Conservation (phyloP, 2,113 vertebrate species). For the Baryphthengus martii region DNA sequence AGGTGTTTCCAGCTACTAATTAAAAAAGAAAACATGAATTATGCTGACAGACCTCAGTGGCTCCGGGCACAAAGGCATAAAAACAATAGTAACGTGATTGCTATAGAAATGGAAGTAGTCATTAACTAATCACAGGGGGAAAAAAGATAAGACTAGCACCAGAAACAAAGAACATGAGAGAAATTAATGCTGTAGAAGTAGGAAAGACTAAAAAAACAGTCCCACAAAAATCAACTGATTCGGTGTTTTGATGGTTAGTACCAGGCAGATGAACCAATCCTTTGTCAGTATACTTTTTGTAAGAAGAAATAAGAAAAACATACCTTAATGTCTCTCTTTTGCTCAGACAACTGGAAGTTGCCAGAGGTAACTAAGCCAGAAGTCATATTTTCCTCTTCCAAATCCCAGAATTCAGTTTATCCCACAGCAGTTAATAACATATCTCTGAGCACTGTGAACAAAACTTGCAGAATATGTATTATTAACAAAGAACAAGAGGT, state of each 20-base stretch:
- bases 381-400: not conserved
- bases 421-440: not conserved
- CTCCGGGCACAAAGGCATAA: not conserved
- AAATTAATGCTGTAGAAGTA: not conserved
- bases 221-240: not conserved
- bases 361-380: not conserved
- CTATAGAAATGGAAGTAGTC: not conserved
- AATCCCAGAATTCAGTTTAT: not conserved
- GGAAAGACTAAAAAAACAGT: not conserved
- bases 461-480: not conserved
- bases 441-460: not conserved
- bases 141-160: not conserved
- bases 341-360: not conserved
- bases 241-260: not conserved
- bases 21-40: constrained; percentile 13
- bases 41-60: not conserved
- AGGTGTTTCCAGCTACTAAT: not conserved
- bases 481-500: not conserved
- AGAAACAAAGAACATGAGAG: not conserved
- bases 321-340: not conserved
- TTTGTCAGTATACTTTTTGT: not conserved
- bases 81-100: constrained; percentile 3
- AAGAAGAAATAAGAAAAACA: not conserved
- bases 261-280: not conserved
- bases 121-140: not conserved